Conservation (phyloP, 2,113 vertebrate species). For the Prinia subflava region DNA sequence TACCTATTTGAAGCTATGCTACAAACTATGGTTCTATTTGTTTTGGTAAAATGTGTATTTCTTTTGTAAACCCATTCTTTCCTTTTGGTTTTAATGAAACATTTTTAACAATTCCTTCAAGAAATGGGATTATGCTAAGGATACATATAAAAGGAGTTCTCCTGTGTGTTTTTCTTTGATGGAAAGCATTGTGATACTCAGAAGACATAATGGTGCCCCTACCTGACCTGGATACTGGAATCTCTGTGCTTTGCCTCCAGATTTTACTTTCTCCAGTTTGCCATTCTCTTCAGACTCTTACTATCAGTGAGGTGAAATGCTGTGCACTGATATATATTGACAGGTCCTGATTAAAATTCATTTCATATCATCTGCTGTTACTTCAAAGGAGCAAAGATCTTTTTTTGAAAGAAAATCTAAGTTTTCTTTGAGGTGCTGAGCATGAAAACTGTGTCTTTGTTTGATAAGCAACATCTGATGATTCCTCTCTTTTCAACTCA, state of each 20-base stretch:
- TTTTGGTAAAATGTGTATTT: neutral
- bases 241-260: neutral
- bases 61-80: neutral
- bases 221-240: neutral
- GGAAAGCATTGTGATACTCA: neutral
- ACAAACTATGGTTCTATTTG: neutral
- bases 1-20: neutral
- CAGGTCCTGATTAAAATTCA: slow-evolving; percentile 73
- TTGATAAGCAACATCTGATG: slow-evolving; percentile 67
- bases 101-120: neutral
- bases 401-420: slow-evolving; percentile 33
- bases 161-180: neutral
- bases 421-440: slow-evolving; percentile 66
- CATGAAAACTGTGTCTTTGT: slow-evolving; percentile 63
- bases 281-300: slow-evolving; percentile 51
- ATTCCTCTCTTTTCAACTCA: slow-evolving; percentile 46
- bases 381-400: slow-evolving; percentile 71
- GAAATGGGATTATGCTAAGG: neutral
- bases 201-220: neutral
- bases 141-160: neutral
- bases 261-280: slow-evolving; percentile 2
- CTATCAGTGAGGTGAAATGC: slow-evolving; percentile 49
- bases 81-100: neutral
- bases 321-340: slow-evolving; percentile 61
- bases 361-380: slow-evolving; percentile 55